Evolutionary conservation across 64 coral and sea anemone genomes (phyloP), one percentile per base, ranked within the genome.

Genomic region (Catalaphyllia jardinei): DNA sequence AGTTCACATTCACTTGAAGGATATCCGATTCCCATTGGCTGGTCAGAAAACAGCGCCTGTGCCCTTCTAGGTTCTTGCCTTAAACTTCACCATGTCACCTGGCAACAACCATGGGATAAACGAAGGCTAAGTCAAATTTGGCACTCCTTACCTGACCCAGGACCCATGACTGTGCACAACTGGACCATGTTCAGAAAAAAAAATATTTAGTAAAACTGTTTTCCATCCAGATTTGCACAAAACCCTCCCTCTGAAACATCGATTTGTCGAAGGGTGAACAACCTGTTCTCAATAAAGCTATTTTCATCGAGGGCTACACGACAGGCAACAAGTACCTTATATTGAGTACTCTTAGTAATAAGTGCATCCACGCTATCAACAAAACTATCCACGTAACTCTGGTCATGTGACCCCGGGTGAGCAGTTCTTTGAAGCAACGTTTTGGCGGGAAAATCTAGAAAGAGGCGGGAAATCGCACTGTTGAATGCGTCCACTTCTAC

Each of bases 221-320:
- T 22, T 27, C n/a, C 54, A 57, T 57, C 15, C 54, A 16, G 54
- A 57, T 16, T 57, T 1, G 54, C 15, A 57, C 8, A 27, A 73
- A 73, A 28, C 29, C n/a, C 10, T 0, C 15, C 14, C 29, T 31
- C 25, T 15, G n/a, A 46, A 11, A 50, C 19, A 57, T 77, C 51
- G 8, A 88, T 18, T 64, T 60, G 8, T 20, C 31, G 62, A 52
- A 94, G 46, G 28, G 49, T 87, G 18, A 91, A 94, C 31, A 31
- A 84, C 91, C 92, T 89, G 71, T 78, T 55, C 74, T 87, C 73
- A 31, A 97, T 77, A 49, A 97, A 97, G 59, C 95, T 97, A 88
- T 97, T 97, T 78, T 97, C 95, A 79, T 97, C 95, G 27, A 97
- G 35, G 25, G 49, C 31, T 49, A 77, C 60, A 22, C 52, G 74